Conservation (phyloP, 2,888 invertebrate species). For the Cyrtodaria siliqua region DNA sequence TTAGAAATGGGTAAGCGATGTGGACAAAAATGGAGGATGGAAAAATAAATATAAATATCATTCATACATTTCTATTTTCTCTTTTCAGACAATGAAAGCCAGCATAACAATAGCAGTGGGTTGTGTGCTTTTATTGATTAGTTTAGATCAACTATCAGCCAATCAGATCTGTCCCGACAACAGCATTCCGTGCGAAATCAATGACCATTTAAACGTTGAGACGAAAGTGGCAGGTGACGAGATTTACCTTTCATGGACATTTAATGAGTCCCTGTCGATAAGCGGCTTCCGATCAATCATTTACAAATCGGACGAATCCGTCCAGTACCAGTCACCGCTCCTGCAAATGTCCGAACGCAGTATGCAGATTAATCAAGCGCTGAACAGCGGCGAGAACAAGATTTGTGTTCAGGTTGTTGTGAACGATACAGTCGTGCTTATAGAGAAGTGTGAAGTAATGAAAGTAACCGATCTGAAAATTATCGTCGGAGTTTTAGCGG, state of each 20-base stretch:
- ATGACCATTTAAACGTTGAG: slow-evolving; percentile 15
- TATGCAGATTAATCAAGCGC: slow-evolving; percentile 34
- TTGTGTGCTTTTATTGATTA: too few relatives aligned
- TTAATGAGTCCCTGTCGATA: slow-evolving; percentile 26
- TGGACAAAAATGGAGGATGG: too few relatives aligned
- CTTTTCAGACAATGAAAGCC: too few relatives aligned
- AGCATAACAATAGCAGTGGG: too few relatives aligned
- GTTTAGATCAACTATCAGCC: background rate
- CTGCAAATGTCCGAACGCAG: slow-evolving; percentile 22
- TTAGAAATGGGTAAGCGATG: too few relatives aligned
- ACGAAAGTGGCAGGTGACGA: slow-evolving; percentile 20
- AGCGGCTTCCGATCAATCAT: slow-evolving; percentile 44
- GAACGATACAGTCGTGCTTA: slow-evolving; percentile 29
- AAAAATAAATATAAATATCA: too few relatives aligned
- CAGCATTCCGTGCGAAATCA: background rate
- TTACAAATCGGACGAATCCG: slow-evolving; percentile 10
- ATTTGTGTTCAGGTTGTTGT: slow-evolving; percentile 34
- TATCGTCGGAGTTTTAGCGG: slow-evolving; percentile 56
- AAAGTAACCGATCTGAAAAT: slow-evolving; percentile 39
- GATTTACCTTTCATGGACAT: slow-evolving; percentile 38
- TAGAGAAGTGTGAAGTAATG: slow-evolving; percentile 35
- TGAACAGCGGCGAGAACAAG: slow-evolving; percentile 23
- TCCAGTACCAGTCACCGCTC: slow-evolving; percentile 42
- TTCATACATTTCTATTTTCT: too few relatives aligned
- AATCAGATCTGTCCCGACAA: slow-evolving; percentile 1